These are phyloP conservation scores for Clavelina lepadiformis DNA, from an alignment of 23 tunicate species.

Conservation along the genomic window DNA sequence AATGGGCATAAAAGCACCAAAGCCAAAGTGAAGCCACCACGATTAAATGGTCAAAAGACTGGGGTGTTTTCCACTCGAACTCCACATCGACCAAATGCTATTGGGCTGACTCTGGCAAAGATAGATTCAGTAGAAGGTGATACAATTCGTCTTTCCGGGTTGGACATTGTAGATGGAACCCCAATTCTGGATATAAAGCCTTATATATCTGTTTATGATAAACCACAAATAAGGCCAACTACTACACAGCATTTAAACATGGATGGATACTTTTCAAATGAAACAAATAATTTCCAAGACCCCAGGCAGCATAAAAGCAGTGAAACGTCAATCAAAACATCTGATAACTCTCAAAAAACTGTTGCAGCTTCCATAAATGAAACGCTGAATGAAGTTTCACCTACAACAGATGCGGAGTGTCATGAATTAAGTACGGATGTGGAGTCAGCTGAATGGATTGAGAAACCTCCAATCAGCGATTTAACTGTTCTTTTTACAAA, in stretches of 20 bases:
- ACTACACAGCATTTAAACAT: background rate
- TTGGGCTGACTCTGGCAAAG: slow-evolving; percentile 87
- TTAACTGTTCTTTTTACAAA: slow-evolving; percentile 41
- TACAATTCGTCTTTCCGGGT: slow-evolving; percentile 50
- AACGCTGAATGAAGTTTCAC: background rate
- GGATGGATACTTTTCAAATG: background rate
- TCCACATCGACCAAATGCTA: slow-evolving; percentile 94
- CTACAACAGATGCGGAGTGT: background rate
- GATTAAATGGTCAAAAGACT: slow-evolving; percentile 81
- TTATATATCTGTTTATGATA: slow-evolving; percentile 75
- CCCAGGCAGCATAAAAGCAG: background rate
- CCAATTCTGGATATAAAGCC: slow-evolving; percentile 98
- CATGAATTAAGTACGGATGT: background rate
- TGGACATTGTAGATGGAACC: slow-evolving; percentile 91
- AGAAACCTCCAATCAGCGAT: slow-evolving; percentile 5
- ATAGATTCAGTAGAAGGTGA: slow-evolving; percentile 57
- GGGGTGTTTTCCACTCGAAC: slow-evolving; percentile 95
- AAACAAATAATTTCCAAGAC: background rate
- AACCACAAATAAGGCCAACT: slow-evolving; percentile 4
- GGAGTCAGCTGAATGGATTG: slow-evolving; percentile 25
- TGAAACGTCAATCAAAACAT: background rate
- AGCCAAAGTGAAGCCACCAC: slow-evolving; percentile 96
- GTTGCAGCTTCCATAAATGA: background rate
- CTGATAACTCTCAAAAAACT: background rate
- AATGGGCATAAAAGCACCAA: slow-evolving; percentile 65